A percentile compares a stretch with the other conserved stretches of the same genome.
Conservation (phyloP, 2,113 vertebrate species). For the Sinosuthora webbiana region DNA sequence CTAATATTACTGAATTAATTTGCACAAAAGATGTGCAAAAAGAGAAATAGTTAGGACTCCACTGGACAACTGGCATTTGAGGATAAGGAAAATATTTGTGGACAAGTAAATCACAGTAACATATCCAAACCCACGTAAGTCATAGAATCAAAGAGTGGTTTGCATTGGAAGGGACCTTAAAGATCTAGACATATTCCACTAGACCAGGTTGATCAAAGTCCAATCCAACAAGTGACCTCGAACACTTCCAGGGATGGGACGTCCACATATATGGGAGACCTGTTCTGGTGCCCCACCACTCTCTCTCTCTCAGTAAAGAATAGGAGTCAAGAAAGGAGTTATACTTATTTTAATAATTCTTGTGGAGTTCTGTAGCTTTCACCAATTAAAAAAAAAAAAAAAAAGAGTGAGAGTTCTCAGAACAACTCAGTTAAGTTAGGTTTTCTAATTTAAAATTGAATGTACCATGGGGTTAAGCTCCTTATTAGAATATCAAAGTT, state of each 20-base stretch:
- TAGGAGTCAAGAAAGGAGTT: neutral
- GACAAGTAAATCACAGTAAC: neutral
- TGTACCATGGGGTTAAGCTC: neutral
- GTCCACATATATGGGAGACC: neutral
- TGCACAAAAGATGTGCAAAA: neutral
- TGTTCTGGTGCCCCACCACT: neutral
- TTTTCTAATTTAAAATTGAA: neutral
- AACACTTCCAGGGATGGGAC: neutral
- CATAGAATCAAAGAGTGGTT: neutral
- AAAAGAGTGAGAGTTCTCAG: neutral
- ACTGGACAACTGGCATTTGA: neutral
- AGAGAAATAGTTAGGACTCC: neutral
- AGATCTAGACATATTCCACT: neutral
- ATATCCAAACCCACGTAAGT: neutral
- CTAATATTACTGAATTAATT: neutral
- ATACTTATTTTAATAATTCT: neutral
- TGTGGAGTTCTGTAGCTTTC: neutral
- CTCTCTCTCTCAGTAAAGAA: neutral
- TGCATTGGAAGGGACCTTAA: neutral
- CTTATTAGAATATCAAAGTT: neutral
- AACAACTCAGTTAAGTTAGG: fast-evolving
- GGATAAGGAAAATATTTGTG: neutral
- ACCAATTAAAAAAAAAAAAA: neutral
- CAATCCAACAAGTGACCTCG: neutral
- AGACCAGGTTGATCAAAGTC: neutral